Percentiles rank a stretch among this genome's conserved stretches.
These are phyloP conservation scores for Coregonus ussuriensis DNA, from an alignment of 2,797 vertebrate species.

Conservation along the genomic window DNA sequence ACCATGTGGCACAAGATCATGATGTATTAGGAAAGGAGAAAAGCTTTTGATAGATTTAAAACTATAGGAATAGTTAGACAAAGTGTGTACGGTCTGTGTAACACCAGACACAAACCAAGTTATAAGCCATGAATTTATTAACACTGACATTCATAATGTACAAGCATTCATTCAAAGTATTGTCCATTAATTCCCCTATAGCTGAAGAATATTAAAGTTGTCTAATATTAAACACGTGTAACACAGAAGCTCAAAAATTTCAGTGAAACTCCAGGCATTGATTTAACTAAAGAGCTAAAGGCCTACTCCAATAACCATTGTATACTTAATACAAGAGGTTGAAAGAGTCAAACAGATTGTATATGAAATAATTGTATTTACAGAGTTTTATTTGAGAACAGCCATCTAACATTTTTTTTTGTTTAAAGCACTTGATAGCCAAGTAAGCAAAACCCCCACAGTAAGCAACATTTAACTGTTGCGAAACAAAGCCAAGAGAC, in stretches of 20 bases:
- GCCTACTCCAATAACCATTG: neutral
- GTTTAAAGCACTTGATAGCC: neutral
- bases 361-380: neutral
- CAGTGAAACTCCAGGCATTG: neutral
- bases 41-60: neutral
- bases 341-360: neutral
- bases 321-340: neutral
- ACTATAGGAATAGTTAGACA: neutral
- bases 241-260: neutral
- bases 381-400: neutral
- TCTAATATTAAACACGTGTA: neutral
- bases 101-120: neutral
- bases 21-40: neutral
- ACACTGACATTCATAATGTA: neutral
- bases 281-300: neutral
- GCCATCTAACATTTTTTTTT: neutral
- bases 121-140: neutral
- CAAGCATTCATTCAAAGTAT: neutral
- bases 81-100: neutral
- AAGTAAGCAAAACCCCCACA: neutral
- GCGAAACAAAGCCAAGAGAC: neutral
- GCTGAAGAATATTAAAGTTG: neutral
- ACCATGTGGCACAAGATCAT: neutral
- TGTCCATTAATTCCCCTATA: neutral
- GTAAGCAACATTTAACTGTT: neutral